phyloP scores from a whole-genome alignment of 2,797 vertebrate species.

The Megaceryle alcyon region DNA sequence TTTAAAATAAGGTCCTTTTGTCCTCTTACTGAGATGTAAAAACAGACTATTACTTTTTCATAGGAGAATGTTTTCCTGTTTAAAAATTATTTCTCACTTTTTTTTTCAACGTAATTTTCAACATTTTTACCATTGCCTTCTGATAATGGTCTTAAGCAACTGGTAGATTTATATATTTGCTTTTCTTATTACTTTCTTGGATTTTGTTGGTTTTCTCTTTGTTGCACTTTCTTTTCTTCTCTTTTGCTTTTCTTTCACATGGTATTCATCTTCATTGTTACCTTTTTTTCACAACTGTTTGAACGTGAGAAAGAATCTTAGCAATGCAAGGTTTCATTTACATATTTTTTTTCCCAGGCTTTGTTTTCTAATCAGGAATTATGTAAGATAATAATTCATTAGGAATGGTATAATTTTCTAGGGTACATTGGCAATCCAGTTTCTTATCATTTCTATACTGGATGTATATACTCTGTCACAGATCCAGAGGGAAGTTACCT shows the following conservation, averaged over 20 bases:
- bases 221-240: neutral
- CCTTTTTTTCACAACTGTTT: neutral
- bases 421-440: neutral
- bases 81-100: neutral
- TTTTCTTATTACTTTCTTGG: neutral
- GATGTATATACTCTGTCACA: neutral
- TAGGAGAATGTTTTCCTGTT: neutral
- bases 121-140: neutral
- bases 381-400: neutral
- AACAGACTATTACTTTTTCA: neutral
- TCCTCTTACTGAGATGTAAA: neutral
- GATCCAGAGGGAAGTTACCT: neutral
- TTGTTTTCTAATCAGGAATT: neutral
- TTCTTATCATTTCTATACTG: neutral
- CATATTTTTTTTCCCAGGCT: neutral
- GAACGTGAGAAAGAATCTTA: neutral
- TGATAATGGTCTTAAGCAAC: neutral
- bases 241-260: neutral
- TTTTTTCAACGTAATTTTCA: neutral
- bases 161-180: neutral
- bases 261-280: neutral
- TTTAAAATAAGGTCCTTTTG: neutral
- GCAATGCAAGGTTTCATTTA: neutral
- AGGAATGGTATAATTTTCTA: neutral
- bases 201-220: neutral